phyloP scores from a whole-genome alignment of 2,888 invertebrate genomes.

The Agapetus fuscipes region DNA sequence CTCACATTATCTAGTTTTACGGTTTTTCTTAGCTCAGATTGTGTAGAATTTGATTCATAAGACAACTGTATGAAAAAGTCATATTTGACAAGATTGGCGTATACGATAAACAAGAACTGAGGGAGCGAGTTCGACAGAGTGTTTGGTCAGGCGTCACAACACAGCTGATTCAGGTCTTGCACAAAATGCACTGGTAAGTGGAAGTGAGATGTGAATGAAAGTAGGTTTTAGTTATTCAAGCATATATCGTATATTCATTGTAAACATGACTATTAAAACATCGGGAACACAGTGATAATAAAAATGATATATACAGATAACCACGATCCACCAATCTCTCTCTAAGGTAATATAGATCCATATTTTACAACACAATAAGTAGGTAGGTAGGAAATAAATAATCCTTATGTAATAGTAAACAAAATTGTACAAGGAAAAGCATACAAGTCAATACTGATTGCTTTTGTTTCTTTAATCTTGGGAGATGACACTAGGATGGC shows the following conservation, averaged over 20 bases:
- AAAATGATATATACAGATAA: slow-evolving; percentile 23
- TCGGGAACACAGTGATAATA: slow-evolving; percentile 23
- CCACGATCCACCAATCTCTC: slow-evolving; percentile 19
- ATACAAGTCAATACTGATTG: slow-evolving; percentile 22
- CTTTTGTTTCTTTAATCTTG: slow-evolving; percentile 18
- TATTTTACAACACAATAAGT: slow-evolving; percentile 21
- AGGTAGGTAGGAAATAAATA: too few species aligned
- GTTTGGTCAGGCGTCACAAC: too few species aligned
- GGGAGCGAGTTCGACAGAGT: too few species aligned
- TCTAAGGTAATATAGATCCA: slow-evolving; percentile 15
- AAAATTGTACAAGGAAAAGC: slow-evolving; percentile 22
- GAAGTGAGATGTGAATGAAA: too few species aligned
- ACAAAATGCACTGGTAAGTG: too few species aligned
- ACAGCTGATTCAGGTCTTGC: too few species aligned
- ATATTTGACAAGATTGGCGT: too few species aligned
- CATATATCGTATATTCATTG: slow-evolving; percentile 23
- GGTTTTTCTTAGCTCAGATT: too few species aligned
- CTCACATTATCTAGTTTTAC: too few species aligned
- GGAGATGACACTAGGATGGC: slow-evolving; percentile 20
- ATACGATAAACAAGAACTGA: too few species aligned
- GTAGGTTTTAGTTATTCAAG: slow-evolving; percentile 19
- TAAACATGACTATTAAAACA: slow-evolving; percentile 23
- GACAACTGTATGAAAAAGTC: too few species aligned
- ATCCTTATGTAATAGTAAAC: slow-evolving; percentile 21
- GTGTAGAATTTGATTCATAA: too few species aligned